Percentiles rank a stretch among this genome's conserved stretches.
Conservation (phyloP, 2,113 vertebrate species). For the Origma solitaria region DNA sequence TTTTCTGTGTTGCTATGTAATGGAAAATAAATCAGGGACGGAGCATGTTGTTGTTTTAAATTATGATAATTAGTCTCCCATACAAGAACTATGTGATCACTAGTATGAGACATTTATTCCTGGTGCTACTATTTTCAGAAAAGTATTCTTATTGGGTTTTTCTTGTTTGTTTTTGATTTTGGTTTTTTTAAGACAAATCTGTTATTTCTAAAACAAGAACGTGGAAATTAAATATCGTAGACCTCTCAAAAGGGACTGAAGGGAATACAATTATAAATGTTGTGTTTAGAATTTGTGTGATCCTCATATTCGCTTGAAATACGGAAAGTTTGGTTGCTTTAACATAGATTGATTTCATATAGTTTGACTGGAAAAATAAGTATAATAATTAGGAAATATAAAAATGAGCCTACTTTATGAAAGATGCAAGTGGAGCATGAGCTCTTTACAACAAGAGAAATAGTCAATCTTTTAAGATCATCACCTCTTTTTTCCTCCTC, state of each 20-base stretch:
- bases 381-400: background rate
- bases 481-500: background rate
- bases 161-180: too few species aligned
- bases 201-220: background rate
- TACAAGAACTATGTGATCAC: background rate
- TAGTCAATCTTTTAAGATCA: background rate
- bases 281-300: background rate
- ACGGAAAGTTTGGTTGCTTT: background rate
- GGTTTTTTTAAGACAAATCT: background rate
- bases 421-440: background rate
- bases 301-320: background rate
- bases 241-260: background rate
- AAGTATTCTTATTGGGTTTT: background rate
- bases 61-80: background rate
- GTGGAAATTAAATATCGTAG: background rate
- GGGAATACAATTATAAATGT: background rate
- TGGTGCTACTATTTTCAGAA: background rate
- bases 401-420: background rate
- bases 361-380: background rate
- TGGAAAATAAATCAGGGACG: background rate
- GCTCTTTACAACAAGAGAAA: rapidly evolving
- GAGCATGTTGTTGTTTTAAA: background rate
- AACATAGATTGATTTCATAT: background rate
- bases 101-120: background rate
- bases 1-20: background rate